Percentiles rank a stretch among this genome's conserved stretches.
These are phyloP conservation scores for Cardiocondyla obscurior DNA, from an alignment of 1,140 invertebrate species.

Conservation along the genomic window DNA sequence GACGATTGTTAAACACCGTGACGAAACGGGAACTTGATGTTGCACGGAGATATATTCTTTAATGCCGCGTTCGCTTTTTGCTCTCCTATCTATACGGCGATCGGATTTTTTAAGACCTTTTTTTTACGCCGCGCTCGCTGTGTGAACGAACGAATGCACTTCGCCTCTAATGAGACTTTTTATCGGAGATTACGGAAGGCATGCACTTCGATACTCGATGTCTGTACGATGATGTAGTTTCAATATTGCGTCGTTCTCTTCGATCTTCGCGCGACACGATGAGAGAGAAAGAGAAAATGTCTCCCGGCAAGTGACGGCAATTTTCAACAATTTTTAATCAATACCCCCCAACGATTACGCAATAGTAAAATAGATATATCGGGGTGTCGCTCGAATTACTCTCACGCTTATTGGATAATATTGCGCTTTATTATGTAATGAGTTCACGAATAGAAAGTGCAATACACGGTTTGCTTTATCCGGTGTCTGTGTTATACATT, in stretches of 20 bases:
- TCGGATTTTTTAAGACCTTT: slow-evolving; percentile 1
- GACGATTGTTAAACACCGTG: slow-evolving; percentile 11
- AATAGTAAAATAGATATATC: slow-evolving; percentile 5
- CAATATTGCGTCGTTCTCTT: neutral
- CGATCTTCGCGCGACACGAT: neutral
- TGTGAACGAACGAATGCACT: neutral
- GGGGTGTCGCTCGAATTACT: neutral
- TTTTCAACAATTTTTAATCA: slow-evolving; percentile 26
- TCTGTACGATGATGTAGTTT: neutral
- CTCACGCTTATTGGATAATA: slow-evolving; percentile 49
- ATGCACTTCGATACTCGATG: slow-evolving; percentile 6
- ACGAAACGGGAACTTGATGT: neutral
- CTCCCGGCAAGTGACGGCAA: slow-evolving; percentile 1
- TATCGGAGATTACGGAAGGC: slow-evolving; percentile 13
- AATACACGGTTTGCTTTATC: slow-evolving; percentile 37
- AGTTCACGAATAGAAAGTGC: slow-evolving; percentile 50
- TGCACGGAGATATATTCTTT: neutral
- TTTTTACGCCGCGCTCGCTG: neutral
- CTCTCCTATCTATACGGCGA: neutral
- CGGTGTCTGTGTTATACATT: neutral
- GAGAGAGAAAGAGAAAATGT: neutral
- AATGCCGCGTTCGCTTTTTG: slow-evolving; percentile 14
- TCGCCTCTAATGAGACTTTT: slow-evolving; percentile 35
- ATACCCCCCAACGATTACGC: neutral
- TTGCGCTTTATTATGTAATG: slow-evolving; percentile 48